phyloP scores from a whole-genome alignment of 2,797 vertebrate genomes.

The Meda fulgida region DNA sequence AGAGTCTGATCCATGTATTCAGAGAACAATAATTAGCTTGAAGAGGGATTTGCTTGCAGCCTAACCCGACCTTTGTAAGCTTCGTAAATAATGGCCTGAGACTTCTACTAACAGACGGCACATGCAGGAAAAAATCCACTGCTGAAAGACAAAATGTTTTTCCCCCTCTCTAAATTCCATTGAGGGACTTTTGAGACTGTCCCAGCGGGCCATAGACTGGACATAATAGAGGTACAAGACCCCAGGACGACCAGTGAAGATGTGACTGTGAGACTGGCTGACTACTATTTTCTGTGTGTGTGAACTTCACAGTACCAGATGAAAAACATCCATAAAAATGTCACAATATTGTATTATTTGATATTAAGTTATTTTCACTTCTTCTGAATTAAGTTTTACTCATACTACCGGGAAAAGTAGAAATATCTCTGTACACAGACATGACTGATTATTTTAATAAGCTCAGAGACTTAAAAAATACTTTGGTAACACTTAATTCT shows the following conservation, averaged over 20 bases:
- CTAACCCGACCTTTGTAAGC: conserved; percentile 71
- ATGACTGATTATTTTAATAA: not conserved
- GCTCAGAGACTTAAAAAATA: not conserved
- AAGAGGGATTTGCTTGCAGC: conserved; percentile 70
- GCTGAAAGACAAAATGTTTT: conserved; percentile 55
- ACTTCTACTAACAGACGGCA: conserved; percentile 51
- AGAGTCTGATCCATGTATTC: conserved; percentile 61
- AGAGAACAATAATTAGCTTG: conserved; percentile 72
- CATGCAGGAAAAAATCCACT: conserved; percentile 50
- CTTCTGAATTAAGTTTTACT: conserved; percentile 10
- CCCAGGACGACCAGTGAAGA: conserved; percentile 11
- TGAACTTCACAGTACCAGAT: not conserved
- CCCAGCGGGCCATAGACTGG: conserved; percentile 63
- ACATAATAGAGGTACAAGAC: conserved; percentile 57
- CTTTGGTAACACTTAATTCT: not conserved
- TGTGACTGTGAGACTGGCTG: conserved; percentile 3
- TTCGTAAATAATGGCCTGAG: conserved; percentile 61
- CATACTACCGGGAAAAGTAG: not conserved
- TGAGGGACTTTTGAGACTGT: conserved; percentile 67
- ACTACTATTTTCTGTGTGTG: not conserved
- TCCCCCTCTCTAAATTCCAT: conserved; percentile 58
- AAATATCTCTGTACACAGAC: not conserved
- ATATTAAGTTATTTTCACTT: not conserved
- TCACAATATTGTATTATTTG: conserved; percentile 13
- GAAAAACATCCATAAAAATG: not conserved